Conservation (phyloP, 2,888 invertebrate species). For the Colletes collaris region DNA sequence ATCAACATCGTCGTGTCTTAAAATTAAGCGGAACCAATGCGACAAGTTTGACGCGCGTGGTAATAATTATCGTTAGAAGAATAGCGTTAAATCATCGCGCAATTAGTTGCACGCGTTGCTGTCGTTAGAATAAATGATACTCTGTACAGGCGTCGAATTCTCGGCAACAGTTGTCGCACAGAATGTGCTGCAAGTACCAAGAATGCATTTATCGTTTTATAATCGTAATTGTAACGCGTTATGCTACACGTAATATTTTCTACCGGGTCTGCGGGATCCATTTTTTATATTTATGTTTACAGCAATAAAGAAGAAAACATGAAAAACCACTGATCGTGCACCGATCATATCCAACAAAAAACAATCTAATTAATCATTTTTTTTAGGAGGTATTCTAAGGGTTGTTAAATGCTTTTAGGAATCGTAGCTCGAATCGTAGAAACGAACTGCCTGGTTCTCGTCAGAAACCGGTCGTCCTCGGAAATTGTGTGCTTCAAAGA, state of each 20-base stretch:
- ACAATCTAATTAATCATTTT: too few species aligned
- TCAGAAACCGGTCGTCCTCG: slow-evolving; percentile 22
- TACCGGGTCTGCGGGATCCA: slow-evolving; percentile 12
- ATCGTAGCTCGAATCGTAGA: neutral
- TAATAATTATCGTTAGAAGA: neutral
- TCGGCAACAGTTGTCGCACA: neutral
- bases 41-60: neutral
- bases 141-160: slow-evolving; percentile 29
- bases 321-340: neutral
- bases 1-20: slow-evolving; percentile 5
- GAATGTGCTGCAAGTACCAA: slow-evolving; percentile 62
- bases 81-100: neutral
- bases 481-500: neutral
- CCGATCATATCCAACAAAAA: too few species aligned
- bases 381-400: too few species aligned
- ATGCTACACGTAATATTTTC: slow-evolving; percentile 41
- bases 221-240: slow-evolving; percentile 45
- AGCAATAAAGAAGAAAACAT: slow-evolving; percentile 41
- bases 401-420: neutral
- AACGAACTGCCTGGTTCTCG: neutral
- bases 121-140: slow-evolving; percentile 10
- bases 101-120: neutral
- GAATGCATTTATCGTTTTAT: slow-evolving; percentile 65
- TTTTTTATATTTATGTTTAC: slow-evolving; percentile 62
- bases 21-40: slow-evolving; percentile 5